Evolutionary conservation across 2,797 vertebrate genomes (phyloP).

Genomic region (Eulemur rubriventer): DNA sequence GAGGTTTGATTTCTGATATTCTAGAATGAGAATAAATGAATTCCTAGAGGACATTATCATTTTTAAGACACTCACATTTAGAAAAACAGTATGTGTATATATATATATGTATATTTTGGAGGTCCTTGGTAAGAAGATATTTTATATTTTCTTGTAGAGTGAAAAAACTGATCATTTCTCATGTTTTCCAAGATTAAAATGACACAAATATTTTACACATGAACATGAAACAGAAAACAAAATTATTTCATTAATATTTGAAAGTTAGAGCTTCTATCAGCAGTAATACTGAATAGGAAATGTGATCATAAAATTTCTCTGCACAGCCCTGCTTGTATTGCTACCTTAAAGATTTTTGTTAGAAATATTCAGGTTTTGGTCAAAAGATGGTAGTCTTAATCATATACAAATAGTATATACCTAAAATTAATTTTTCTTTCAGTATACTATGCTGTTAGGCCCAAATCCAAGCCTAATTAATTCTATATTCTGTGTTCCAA

Average conservation of each 20-base stretch:
- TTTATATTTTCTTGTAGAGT: not conserved
- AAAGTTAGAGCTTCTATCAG: not conserved
- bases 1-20: not conserved
- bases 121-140: not conserved
- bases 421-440: not conserved
- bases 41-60: not conserved
- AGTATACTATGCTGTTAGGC: not conserved
- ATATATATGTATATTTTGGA: not conserved
- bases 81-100: not conserved
- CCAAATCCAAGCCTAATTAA: not conserved
- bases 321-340: not conserved
- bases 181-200: not conserved
- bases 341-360: not conserved
- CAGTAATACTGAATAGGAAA: not conserved
- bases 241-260: not conserved
- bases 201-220: constrained; percentile 1
- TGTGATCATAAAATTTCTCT: not conserved
- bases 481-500: not conserved
- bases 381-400: not conserved
- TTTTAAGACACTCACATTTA: not conserved
- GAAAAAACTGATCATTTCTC: not conserved
- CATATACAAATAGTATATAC: not conserved
- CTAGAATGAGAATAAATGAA: not conserved
- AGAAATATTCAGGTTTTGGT: not conserved
- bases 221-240: not conserved